phyloP scores from a whole-genome alignment of 2,888 invertebrate genomes.

The Microctonus aethiopoides region DNA sequence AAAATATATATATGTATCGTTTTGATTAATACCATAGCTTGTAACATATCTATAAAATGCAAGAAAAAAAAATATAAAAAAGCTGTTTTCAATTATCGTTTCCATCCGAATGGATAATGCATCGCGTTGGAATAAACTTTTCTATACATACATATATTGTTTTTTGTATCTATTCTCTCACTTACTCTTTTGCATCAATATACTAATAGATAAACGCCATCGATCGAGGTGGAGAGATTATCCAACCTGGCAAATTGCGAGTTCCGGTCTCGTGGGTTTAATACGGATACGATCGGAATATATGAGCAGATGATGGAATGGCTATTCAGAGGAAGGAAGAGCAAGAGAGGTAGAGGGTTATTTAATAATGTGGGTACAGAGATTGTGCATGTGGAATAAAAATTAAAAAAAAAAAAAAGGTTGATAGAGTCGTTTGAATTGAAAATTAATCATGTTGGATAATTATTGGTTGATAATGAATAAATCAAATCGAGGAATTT shows the following conservation, averaged over 20 bases:
- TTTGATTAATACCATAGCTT: not conserved
- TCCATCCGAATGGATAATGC: constrained; percentile 3
- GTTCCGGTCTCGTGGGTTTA: constrained; percentile 45
- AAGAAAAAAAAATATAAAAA: too few species aligned
- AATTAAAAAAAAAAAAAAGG: not conserved
- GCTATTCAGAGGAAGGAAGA: too few species aligned
- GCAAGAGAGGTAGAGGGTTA: not conserved
- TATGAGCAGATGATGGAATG: constrained; percentile 11
- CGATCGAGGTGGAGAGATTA: constrained; percentile 21
- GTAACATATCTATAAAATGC: too few species aligned
- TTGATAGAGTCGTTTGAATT: constrained; percentile 7
- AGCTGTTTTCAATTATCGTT: constrained; percentile 2
- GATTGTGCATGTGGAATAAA: not conserved
- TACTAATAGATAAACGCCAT: constrained; percentile 36
- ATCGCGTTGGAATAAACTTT: constrained; percentile 10
- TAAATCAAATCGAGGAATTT: not conserved
- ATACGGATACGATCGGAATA: constrained; percentile 34
- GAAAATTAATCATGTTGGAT: constrained; percentile 22
- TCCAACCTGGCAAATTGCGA: constrained; percentile 40
- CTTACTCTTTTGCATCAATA: not conserved
- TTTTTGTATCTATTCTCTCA: not conserved
- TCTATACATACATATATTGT: not conserved
- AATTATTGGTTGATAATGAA: constrained; percentile 12
- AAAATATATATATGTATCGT: too few species aligned
- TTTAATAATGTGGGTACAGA: not conserved